phyloP scores from a whole-genome alignment of 2,113 vertebrate species.

The Tragelaphus buxtoni region DNA sequence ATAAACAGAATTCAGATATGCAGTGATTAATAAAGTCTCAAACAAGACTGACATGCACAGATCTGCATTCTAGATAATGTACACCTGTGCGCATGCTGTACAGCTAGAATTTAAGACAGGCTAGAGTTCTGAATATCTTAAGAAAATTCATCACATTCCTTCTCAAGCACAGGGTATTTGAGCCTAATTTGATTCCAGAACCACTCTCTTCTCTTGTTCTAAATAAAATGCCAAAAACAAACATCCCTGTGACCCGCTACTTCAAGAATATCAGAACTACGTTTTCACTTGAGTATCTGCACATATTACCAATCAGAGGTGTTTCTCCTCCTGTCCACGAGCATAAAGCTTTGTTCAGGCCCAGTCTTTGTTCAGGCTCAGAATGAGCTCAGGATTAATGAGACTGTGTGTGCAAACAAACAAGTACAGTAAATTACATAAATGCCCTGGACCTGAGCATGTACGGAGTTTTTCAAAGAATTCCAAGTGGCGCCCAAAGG shows the following conservation, averaged over 20 bases:
- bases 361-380: constrained; percentile 25
- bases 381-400: constrained; percentile 43
- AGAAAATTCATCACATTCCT: neutral
- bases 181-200: neutral
- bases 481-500: constrained; percentile 72
- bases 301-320: neutral
- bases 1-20: constrained; percentile 59
- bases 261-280: neutral
- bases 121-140: neutral
- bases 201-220: neutral
- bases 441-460: constrained; percentile 28
- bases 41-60: neutral
- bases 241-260: neutral
- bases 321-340: neutral
- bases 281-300: neutral
- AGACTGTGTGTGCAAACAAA: constrained; percentile 43
- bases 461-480: constrained; percentile 68
- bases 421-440: constrained; percentile 38
- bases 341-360: neutral
- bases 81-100: neutral
- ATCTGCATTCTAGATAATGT: constrained; percentile 17
- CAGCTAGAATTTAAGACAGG: neutral
- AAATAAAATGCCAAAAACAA: neutral
- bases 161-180: constrained; percentile 23
- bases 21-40: constrained; percentile 15